Evolutionary conservation across 2,113 vertebrate genomes (phyloP).

Genomic region (Lampris incognitus): DNA sequence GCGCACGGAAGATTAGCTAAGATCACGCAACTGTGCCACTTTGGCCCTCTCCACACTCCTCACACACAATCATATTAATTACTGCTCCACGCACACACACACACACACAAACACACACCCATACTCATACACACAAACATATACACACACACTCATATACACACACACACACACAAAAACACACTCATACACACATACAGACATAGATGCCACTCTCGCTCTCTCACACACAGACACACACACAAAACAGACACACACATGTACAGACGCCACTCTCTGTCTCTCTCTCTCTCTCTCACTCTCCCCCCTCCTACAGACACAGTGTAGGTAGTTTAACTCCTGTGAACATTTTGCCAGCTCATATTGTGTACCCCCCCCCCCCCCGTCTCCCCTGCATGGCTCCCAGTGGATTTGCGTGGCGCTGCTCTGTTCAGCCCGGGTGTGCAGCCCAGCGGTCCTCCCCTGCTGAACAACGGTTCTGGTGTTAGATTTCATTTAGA

Average conservation of each 20-base stretch:
- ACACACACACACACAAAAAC: neutral
- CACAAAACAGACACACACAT: neutral
- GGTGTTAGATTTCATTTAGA: conserved; percentile 73
- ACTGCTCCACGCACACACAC: conserved; percentile 47
- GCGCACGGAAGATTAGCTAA: conserved; percentile 44
- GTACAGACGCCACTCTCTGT: too few relatives aligned
- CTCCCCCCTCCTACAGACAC: too few relatives aligned
- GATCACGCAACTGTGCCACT: conserved; percentile 58
- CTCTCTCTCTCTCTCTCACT: too few relatives aligned
- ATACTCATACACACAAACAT: conserved; percentile 18
- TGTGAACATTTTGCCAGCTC: conserved; percentile 35
- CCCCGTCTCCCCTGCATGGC: conserved; percentile 33
- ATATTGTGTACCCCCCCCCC: conserved; percentile 13
- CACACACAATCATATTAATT: conserved; percentile 59
- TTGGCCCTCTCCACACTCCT: conserved; percentile 12
- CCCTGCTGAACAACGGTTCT: conserved; percentile 56
- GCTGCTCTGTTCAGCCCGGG: conserved; percentile 67
- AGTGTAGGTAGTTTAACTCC: conserved; percentile 24
- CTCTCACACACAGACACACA: conserved; percentile 2
- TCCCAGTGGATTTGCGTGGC: conserved; percentile 60
- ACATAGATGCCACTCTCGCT: conserved; percentile 12
- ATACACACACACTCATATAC: conserved; percentile 27
- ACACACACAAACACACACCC: neutral
- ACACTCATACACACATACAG: conserved; percentile 18
- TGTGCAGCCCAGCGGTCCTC: conserved; percentile 57